Evolutionary conservation across 2,113 vertebrate genomes (phyloP).

Genomic region (Neodon shergylaensis): DNA sequence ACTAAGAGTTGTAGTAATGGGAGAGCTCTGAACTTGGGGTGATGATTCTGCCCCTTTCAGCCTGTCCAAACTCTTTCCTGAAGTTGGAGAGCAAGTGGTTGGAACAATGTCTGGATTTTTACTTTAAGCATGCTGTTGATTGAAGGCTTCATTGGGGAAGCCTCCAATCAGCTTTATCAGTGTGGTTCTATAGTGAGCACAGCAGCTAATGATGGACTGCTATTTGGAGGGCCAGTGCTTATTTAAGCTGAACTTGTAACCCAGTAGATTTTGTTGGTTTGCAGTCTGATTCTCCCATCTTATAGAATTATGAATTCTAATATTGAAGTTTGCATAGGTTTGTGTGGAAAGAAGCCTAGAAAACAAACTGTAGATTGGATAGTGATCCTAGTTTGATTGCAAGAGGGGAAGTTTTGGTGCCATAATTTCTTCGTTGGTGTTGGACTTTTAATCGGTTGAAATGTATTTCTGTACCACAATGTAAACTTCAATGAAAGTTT

Average conservation of each 20-base stretch:
- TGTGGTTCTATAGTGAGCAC: slow-evolving; percentile 80
- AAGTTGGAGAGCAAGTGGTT: slow-evolving; percentile 72
- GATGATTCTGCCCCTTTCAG: not conserved
- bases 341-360: slow-evolving; percentile 78
- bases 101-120: slow-evolving; percentile 78
- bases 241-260: slow-evolving; percentile 81
- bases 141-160: slow-evolving; percentile 73
- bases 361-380: slow-evolving; percentile 80
- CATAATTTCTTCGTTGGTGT: slow-evolving; percentile 86
- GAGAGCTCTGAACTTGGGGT: not conserved
- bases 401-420: slow-evolving; percentile 85
- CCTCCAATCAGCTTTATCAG: slow-evolving; percentile 75
- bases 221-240: slow-evolving; percentile 85
- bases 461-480: slow-evolving; percentile 87
- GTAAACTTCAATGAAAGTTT: slow-evolving; percentile 91
- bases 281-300: slow-evolving; percentile 79
- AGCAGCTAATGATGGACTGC: slow-evolving; percentile 80
- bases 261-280: slow-evolving; percentile 82
- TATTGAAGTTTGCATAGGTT: slow-evolving; percentile 74
- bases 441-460: slow-evolving; percentile 87
- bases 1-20: not conserved
- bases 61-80: not conserved
- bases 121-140: slow-evolving; percentile 78
- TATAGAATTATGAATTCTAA: slow-evolving; percentile 79
- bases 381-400: slow-evolving; percentile 78